Evolutionary conservation across 2,113 vertebrate species (phyloP).

Genomic region (Illadopsis cleaveri): DNA sequence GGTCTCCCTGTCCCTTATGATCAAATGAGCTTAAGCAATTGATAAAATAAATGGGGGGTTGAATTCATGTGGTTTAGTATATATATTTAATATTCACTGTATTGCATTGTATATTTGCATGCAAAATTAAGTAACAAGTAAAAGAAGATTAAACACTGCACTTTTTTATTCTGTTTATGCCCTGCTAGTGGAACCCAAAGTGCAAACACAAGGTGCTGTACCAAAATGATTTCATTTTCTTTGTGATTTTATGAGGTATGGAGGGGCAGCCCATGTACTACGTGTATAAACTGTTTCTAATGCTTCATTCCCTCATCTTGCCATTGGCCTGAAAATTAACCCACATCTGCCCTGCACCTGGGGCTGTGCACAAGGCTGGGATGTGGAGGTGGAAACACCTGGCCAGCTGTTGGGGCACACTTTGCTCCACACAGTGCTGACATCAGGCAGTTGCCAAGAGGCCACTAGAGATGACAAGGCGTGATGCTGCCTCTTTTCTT

Average conservation of each 20-base stretch:
- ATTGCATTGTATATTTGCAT: background rate
- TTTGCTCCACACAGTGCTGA: accelerated
- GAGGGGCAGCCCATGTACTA: background rate
- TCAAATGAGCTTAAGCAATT: slow-evolving; percentile 77
- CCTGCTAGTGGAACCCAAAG: background rate
- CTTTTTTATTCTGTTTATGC: background rate
- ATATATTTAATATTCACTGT: slow-evolving; percentile 48
- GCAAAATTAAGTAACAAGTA: slow-evolving; percentile 54
- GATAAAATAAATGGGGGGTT: slow-evolving; percentile 67
- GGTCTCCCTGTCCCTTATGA: slow-evolving; percentile 71
- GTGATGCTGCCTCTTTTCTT: background rate
- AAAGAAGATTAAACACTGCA: slow-evolving; percentile 24
- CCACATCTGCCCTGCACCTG: background rate
- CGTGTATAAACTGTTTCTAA: background rate
- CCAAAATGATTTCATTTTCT: background rate
- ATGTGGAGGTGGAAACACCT: background rate
- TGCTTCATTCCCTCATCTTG: background rate
- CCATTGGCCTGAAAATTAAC: background rate
- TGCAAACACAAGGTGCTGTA: background rate
- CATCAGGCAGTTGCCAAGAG: background rate
- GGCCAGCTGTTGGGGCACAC: accelerated
- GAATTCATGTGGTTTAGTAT: slow-evolving; percentile 65
- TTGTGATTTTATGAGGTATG: background rate
- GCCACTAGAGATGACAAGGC: background rate
- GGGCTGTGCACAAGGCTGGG: accelerated